A percentile compares a stretch with the other conserved stretches of the same genome.
Evolutionary conservation across 2,797 vertebrate species (phyloP).

Genomic region (Danio jaintianensis): DNA sequence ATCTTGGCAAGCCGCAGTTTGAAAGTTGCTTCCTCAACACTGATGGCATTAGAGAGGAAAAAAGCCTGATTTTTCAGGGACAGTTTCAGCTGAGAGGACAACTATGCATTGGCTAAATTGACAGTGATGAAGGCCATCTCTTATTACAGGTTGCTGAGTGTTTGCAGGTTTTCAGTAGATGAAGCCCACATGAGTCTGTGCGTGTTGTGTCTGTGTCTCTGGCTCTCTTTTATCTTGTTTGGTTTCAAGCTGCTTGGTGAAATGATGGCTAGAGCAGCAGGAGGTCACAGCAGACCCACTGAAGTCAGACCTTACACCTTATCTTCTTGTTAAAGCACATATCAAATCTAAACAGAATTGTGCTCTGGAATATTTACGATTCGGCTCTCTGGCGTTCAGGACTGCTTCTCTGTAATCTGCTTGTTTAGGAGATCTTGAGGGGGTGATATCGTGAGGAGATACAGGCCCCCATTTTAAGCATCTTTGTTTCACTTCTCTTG

Average conservation of each 20-base stretch:
- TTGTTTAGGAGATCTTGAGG: conserved; percentile 64
- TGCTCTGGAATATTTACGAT: conserved; percentile 73
- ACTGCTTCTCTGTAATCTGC: conserved; percentile 67
- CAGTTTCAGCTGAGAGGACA: conserved; percentile 40
- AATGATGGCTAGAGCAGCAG: conserved; percentile 70
- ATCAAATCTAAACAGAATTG: conserved; percentile 72
- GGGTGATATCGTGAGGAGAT: conserved; percentile 35
- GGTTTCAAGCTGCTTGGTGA: conserved; percentile 68
- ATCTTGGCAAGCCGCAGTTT: conserved; percentile 17
- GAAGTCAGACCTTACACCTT: conserved; percentile 69
- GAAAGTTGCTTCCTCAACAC: conserved; percentile 10
- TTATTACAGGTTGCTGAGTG: conserved; percentile 39
- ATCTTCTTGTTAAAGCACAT: conserved; percentile 71
- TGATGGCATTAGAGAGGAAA: conserved; percentile 27
- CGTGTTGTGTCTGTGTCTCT: conserved; percentile 61
- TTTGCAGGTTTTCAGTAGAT: conserved; percentile 40
- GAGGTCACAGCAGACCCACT: conserved; percentile 64
- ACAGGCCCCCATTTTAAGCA: conserved; percentile 31
- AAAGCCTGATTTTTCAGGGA: conserved; percentile 21
- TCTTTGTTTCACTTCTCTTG: conserved; percentile 61
- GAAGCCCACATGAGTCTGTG: conserved; percentile 39
- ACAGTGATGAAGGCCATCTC: conserved; percentile 48
- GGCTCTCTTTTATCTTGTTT: conserved; percentile 77
- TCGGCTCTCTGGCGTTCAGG: conserved; percentile 61
- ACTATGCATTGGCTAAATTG: conserved; percentile 34